phyloP scores from a whole-genome alignment of 2,113 vertebrate species.

The Cavia porcellus region DNA sequence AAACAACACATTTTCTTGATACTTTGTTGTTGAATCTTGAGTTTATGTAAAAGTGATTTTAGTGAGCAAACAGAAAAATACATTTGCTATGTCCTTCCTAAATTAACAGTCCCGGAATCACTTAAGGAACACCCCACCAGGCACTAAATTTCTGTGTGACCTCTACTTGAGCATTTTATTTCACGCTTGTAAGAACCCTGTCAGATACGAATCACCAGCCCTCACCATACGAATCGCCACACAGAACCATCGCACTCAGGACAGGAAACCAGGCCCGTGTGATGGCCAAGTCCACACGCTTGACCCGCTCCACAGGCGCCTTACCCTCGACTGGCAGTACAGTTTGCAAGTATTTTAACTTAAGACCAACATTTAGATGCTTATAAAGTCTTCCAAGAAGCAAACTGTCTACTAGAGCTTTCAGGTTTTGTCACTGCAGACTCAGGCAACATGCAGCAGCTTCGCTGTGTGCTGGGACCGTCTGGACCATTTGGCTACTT shows the following conservation, averaged over 20 bases:
- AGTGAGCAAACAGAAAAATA: background rate
- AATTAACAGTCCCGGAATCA: constrained; percentile 38
- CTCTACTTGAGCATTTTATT: background rate
- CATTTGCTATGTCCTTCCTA: background rate
- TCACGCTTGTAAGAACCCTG: background rate
- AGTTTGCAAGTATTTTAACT: constrained; percentile 39
- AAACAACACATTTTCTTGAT: background rate
- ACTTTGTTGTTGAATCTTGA: background rate
- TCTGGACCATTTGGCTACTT: background rate
- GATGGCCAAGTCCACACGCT: background rate
- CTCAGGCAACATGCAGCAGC: background rate
- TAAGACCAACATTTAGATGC: background rate
- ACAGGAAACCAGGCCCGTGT: background rate
- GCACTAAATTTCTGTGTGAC: background rate
- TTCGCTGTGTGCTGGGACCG: background rate
- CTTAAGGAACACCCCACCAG: background rate
- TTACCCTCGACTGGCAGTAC: background rate
- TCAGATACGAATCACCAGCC: background rate
- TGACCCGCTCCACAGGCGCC: background rate
- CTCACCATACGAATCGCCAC: background rate
- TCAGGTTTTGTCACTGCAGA: background rate
- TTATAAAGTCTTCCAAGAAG: background rate
- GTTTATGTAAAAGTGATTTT: constrained; percentile 30
- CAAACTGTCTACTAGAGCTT: background rate
- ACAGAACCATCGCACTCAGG: background rate